These are phyloP conservation scores for Branchinecta lindahli DNA, from an alignment of 1,140 invertebrate genomes.

Conservation along the genomic window DNA sequence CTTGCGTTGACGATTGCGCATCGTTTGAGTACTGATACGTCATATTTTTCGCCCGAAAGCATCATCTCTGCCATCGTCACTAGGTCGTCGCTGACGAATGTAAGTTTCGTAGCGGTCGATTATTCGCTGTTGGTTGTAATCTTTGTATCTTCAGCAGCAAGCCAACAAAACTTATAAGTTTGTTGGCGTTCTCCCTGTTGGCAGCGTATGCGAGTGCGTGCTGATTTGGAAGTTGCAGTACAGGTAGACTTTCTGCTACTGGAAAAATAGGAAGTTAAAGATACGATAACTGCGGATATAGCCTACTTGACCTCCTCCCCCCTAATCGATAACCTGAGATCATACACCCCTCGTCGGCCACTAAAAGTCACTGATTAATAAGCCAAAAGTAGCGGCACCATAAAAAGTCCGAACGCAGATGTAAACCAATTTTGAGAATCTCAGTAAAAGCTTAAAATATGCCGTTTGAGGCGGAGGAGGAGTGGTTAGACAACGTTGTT, in stretches of 20 bases:
- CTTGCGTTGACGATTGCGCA: background rate
- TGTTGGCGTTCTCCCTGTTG: background rate
- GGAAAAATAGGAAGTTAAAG: slow-evolving; percentile 1
- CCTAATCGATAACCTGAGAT: slow-evolving; percentile 5
- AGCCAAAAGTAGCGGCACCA: background rate
- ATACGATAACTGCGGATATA: slow-evolving; percentile 9
- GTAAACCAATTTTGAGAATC: slow-evolving; percentile 9
- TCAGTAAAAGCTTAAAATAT: slow-evolving; percentile 9
- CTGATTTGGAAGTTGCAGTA: slow-evolving; percentile 5
- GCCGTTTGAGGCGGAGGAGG: slow-evolving; percentile 7
- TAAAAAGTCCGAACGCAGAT: slow-evolving; percentile 5
- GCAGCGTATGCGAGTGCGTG: background rate
- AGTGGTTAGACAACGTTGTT: slow-evolving; percentile 1
- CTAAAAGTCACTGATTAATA: slow-evolving; percentile 1
- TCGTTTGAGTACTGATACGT: background rate
- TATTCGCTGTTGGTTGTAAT: slow-evolving; percentile 5
- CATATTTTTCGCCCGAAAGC: background rate
- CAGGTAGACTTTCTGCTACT: slow-evolving; percentile 1
- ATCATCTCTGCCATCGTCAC: background rate
- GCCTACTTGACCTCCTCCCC: slow-evolving; percentile 2
- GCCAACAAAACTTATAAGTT: slow-evolving; percentile 5
- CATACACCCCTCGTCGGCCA: slow-evolving; percentile 4
- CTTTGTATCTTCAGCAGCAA: slow-evolving; percentile 1
- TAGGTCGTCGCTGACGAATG: background rate
- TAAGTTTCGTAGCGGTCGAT: background rate